These are phyloP conservation scores for Trachymyrmex septentrionalis DNA, from an alignment of 1,140 invertebrate genomes.

Conservation along the genomic window DNA sequence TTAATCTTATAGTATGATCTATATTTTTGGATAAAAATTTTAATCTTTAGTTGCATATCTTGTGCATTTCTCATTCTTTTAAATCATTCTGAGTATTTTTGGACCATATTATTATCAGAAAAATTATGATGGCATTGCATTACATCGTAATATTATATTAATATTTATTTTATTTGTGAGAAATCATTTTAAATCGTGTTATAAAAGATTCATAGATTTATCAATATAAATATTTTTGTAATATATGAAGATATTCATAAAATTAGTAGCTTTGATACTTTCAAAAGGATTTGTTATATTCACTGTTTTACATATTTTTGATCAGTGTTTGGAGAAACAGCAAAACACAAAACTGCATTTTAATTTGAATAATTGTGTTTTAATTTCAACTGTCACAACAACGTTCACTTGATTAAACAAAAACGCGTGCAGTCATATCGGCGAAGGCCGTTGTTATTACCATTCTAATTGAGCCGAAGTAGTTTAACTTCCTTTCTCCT, in stretches of 20 bases:
- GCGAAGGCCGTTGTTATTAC: slow-evolving; percentile 32
- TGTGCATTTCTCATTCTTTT: neutral
- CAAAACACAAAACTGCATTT: neutral
- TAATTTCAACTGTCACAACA: neutral
- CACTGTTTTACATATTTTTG: neutral
- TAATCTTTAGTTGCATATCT: neutral
- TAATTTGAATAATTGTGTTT: slow-evolving; percentile 4
- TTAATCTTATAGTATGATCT: too few relatives aligned
- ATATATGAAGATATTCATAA: neutral
- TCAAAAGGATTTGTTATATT: neutral
- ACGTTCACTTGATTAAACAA: slow-evolving; percentile 1
- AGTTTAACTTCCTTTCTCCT: slow-evolving; percentile 44
- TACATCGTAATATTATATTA: neutral
- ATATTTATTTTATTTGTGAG: neutral
- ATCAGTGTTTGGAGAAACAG: neutral
- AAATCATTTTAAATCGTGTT: neutral
- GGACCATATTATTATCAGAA: neutral
- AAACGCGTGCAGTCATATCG: neutral
- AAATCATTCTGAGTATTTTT: neutral
- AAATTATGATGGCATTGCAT: neutral
- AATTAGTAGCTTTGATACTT: neutral
- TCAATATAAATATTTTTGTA: neutral
- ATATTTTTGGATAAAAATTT: too few relatives aligned
- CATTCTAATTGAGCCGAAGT: slow-evolving; percentile 23
- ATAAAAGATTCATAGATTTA: neutral